phyloP scores from a whole-genome alignment of 2,113 vertebrate species.

The Percina caprodes region DNA sequence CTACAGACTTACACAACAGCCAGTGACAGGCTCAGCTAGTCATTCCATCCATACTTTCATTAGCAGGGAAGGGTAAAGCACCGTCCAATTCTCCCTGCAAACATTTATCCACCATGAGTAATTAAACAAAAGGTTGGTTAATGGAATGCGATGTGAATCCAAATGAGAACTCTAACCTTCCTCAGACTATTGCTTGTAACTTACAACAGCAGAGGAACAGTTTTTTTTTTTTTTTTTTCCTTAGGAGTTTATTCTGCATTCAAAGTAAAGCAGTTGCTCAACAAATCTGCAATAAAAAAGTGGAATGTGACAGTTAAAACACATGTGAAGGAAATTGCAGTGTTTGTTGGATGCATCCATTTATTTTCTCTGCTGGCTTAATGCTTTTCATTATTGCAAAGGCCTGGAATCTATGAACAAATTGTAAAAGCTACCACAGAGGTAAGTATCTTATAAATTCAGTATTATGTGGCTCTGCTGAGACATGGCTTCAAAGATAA shows the following conservation, averaged over 20 bases:
- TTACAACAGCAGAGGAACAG: background rate
- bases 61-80: conserved; percentile 20
- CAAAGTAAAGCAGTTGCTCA: conserved; percentile 6
- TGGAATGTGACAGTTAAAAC: conserved; percentile 10
- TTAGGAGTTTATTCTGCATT: background rate
- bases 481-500: background rate
- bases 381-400: conserved; percentile 12
- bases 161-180: conserved; percentile 40
- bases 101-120: conserved; percentile 55
- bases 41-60: conserved; percentile 44
- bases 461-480: background rate
- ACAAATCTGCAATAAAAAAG: conserved; percentile 17
- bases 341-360: conserved; percentile 2
- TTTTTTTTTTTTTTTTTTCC: background rate
- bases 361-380: conserved; percentile 17
- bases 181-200: conserved; percentile 6
- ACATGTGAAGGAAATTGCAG: background rate
- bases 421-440: conserved; percentile 1
- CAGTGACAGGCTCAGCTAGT: conserved; percentile 22
- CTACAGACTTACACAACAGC: conserved; percentile 21
- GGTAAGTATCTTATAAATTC: background rate
- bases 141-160: conserved; percentile 54
- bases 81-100: conserved; percentile 35
- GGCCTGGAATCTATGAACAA: background rate
- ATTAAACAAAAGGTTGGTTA: conserved; percentile 55